A percentile compares a stretch with the other conserved stretches of the same genome.
Conservation (phyloP, 1,140 invertebrate genomes). For the Whitmania pigra region DNA sequence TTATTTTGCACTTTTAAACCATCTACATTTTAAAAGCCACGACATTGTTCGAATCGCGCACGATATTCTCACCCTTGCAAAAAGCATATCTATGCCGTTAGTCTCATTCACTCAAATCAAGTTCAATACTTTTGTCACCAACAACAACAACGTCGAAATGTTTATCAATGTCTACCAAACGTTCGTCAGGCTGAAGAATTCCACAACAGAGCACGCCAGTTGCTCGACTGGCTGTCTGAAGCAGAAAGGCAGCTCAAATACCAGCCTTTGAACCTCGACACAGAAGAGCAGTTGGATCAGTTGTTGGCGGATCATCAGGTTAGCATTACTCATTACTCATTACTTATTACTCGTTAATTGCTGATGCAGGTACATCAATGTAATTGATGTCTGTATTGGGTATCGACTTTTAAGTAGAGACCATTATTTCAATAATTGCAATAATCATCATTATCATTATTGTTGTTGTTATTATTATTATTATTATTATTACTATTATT, state of each 20-base stretch:
- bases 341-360: no score
- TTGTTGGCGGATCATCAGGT: constrained; percentile 43
- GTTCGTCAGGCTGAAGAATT: constrained; percentile 64
- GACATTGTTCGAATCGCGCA: not conserved
- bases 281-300: constrained; percentile 33
- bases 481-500: not conserved
- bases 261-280: constrained; percentile 79
- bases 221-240: constrained; percentile 88
- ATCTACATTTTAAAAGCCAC: not conserved
- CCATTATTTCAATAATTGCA: not conserved
- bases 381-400: no score
- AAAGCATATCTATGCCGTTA: not conserved
- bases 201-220: constrained; percentile 78
- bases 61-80: no score
- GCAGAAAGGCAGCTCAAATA: constrained; percentile 75
- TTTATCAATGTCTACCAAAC: not conserved
- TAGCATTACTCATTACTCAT: no score
- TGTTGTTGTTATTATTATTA: not conserved
- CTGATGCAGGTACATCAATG: not conserved
- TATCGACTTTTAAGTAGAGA: not conserved
- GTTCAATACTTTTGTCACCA: not conserved
- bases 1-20: not conserved
- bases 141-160: no score
- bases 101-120: not conserved
- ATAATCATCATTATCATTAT: not conserved